phyloP scores from a whole-genome alignment of 2,113 vertebrate genomes.

The Leptobrachium leishanense region DNA sequence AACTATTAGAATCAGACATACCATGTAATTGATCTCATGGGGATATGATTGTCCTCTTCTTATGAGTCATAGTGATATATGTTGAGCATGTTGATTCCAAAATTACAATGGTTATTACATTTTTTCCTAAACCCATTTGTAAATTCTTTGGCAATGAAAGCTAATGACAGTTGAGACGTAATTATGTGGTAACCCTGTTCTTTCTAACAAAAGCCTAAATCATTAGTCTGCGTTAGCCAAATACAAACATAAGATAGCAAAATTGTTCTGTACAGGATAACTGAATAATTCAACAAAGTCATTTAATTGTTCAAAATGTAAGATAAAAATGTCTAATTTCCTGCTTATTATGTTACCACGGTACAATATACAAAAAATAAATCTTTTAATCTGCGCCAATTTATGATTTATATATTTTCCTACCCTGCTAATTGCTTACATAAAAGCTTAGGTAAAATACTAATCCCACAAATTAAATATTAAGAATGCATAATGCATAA shows the following conservation, averaged over 20 bases:
- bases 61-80: background rate
- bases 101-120: background rate
- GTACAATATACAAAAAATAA: slow-evolving; percentile 71
- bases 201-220: slow-evolving; percentile 76
- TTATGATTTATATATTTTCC: slow-evolving; percentile 80
- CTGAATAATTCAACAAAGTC: slow-evolving; percentile 65
- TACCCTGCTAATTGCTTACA: slow-evolving; percentile 73
- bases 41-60: background rate
- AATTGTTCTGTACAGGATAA: slow-evolving; percentile 60
- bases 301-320: slow-evolving; percentile 71
- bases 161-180: slow-evolving; percentile 49
- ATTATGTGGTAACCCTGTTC: slow-evolving; percentile 79
- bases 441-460: slow-evolving; percentile 56
- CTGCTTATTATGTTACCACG: slow-evolving; percentile 73
- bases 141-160: background rate
- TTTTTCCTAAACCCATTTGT: background rate
- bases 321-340: slow-evolving; percentile 72
- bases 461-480: slow-evolving; percentile 32
- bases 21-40: background rate
- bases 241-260: slow-evolving; percentile 66
- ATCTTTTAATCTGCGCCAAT: slow-evolving; percentile 75
- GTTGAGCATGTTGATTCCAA: background rate
- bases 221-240: slow-evolving; percentile 71
- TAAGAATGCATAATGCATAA: slow-evolving; percentile 16
- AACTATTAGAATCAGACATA: too few species aligned